Evolutionary conservation across 1,140 invertebrate genomes (phyloP).

Genomic region (Gonatopus flavifemur): DNA sequence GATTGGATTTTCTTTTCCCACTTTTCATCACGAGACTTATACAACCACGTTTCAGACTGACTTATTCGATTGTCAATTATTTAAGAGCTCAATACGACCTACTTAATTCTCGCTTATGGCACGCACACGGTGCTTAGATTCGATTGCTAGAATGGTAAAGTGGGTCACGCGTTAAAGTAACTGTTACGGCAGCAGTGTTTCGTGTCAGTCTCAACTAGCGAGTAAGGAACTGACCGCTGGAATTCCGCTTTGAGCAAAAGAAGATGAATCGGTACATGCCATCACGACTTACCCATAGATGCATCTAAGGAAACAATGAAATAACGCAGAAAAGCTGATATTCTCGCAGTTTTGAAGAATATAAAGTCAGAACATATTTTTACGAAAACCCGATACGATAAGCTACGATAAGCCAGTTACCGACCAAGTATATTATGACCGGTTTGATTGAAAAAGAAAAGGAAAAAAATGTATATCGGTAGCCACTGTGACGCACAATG

Average conservation of each 20-base stretch:
- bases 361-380: not conserved
- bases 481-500: too few species aligned
- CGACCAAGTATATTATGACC: constrained; percentile 7
- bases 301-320: not conserved
- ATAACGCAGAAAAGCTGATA: constrained; percentile 7
- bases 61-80: too few species aligned
- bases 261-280: not conserved
- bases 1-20: too few species aligned
- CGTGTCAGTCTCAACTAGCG: constrained; percentile 15
- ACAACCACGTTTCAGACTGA: too few species aligned
- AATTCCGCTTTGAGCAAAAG: constrained; percentile 21
- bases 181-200: constrained; percentile 34
- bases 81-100: constrained; percentile 19
- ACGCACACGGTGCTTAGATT: constrained; percentile 31
- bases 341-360: not conserved
- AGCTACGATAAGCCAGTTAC: not conserved
- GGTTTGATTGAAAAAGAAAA: constrained; percentile 12
- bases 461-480: too few species aligned
- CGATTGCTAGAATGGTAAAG: constrained; percentile 31
- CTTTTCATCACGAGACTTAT: too few species aligned
- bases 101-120: constrained; percentile 30
- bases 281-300: not conserved
- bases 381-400: constrained; percentile 1
- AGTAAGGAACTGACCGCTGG: constrained; percentile 7
- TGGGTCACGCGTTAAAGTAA: constrained; percentile 36